These are phyloP conservation scores for Olivierus martensii DNA, from an alignment of 1,140 invertebrate genomes.

Conservation along the genomic window DNA sequence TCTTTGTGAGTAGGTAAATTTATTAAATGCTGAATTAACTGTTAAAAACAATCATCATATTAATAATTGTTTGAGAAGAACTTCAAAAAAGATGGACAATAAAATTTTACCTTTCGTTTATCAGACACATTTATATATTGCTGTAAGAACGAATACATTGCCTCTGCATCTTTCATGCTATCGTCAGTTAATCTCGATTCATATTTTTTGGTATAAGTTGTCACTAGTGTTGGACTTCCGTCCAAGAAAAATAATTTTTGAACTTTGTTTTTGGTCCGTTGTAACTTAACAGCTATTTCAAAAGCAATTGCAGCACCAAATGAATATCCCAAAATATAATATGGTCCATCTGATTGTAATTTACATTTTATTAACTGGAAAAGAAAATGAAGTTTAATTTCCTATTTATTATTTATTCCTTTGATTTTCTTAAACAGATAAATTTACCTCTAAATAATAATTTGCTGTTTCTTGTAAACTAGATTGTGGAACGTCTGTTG, in stretches of 20 bases:
- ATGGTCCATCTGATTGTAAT: slow-evolving; percentile 67
- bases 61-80: background rate
- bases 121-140: slow-evolving; percentile 58
- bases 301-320: slow-evolving; percentile 84
- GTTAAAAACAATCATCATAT: slow-evolving; percentile 18
- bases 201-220: slow-evolving; percentile 51
- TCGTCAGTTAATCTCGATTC: slow-evolving; percentile 30
- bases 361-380: slow-evolving; percentile 46
- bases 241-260: slow-evolving; percentile 51
- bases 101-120: slow-evolving; percentile 39
- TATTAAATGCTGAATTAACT: slow-evolving; percentile 14
- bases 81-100: background rate
- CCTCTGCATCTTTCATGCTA: slow-evolving; percentile 34
- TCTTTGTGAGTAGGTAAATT: slow-evolving; percentile 20
- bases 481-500: slow-evolving; percentile 46
- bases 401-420: background rate
- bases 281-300: slow-evolving; percentile 72
- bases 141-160: slow-evolving; percentile 63
- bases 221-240: slow-evolving; percentile 80
- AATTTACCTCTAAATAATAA: slow-evolving; percentile 53
- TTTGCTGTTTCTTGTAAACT: slow-evolving; percentile 57
- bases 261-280: slow-evolving; percentile 51
- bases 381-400: slow-evolving; percentile 1
- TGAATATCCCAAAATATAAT: slow-evolving; percentile 80
- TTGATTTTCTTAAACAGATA: background rate